A percentile compares a stretch with the other conserved stretches of the same genome.
phyloP scores from a whole-genome alignment of 1,140 invertebrate species.

The Drosophila arawakana region DNA sequence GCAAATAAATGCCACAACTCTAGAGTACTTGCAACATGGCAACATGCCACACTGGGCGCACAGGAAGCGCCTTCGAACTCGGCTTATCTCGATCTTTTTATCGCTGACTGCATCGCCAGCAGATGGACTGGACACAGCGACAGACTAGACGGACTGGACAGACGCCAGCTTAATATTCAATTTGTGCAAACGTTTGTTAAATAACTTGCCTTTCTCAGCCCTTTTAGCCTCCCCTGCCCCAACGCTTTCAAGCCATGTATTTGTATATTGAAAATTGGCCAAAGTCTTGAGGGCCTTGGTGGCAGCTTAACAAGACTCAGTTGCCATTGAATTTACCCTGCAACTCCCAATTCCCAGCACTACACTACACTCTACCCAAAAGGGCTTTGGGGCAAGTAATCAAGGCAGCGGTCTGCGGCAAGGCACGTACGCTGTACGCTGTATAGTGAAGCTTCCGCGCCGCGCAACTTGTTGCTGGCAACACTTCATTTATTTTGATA shows the following conservation, averaged over 20 bases:
- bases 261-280: conserved; percentile 65
- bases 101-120: conserved; percentile 50
- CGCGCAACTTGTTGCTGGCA: conserved; percentile 71
- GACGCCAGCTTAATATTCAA: conserved; percentile 75
- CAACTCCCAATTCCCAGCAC: conserved; percentile 23
- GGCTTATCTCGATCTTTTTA: conserved; percentile 74
- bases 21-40: conserved; percentile 17
- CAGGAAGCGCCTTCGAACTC: conserved; percentile 62
- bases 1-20: conserved; percentile 68
- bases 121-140: background rate
- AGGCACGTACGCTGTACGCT: conserved; percentile 49
- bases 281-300: background rate
- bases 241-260: conserved; percentile 53
- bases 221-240: background rate
- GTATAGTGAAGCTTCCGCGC: conserved; percentile 63
- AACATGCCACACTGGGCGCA: conserved; percentile 42
- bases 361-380: background rate
- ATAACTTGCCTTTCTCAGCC: conserved; percentile 15
- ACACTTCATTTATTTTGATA: conserved; percentile 83
- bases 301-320: conserved; percentile 17
- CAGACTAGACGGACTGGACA: conserved; percentile 2
- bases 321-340: conserved; percentile 3
- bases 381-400: conserved; percentile 33
- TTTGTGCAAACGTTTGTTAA: conserved; percentile 75
- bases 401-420: conserved; percentile 26